phyloP scores from a whole-genome alignment of 1,140 invertebrate genomes.

The Wiebesia pumilae region DNA sequence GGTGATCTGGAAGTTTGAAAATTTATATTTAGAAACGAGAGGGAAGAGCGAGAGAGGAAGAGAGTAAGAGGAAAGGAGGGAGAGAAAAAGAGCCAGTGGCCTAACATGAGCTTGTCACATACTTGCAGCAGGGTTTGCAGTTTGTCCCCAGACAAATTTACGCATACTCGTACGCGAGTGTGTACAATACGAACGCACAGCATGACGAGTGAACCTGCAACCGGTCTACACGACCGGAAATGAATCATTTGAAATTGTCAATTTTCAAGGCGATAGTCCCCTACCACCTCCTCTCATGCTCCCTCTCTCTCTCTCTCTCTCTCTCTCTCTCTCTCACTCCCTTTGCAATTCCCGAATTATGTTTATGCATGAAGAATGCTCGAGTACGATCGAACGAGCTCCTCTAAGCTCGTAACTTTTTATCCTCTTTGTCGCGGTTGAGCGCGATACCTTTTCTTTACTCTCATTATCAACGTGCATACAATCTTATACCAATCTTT shows the following conservation, averaged over 20 bases:
- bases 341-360: conserved; percentile 27
- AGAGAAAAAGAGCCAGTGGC: background rate
- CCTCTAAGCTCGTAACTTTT: background rate
- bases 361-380: conserved; percentile 36
- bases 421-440: background rate
- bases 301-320: background rate
- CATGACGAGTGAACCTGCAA: conserved; percentile 43
- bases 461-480: background rate
- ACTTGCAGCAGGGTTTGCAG: conserved; percentile 55
- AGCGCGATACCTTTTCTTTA: background rate
- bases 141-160: conserved; percentile 12
- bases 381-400: background rate
- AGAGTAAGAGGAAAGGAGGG: background rate
- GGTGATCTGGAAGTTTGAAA: conserved; percentile 1
- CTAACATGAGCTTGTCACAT: conserved; percentile 28
- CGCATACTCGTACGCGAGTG: conserved; percentile 4
- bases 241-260: conserved; percentile 73
- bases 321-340: background rate
- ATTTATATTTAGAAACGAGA: conserved; percentile 59
- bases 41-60: background rate
- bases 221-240: conserved; percentile 67
- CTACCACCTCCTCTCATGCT: background rate
- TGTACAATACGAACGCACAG: conserved; percentile 9
- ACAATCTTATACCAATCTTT: background rate
- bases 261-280: conserved; percentile 60